Conservation (phyloP, 2,888 invertebrate species). For the Spisula solida region DNA sequence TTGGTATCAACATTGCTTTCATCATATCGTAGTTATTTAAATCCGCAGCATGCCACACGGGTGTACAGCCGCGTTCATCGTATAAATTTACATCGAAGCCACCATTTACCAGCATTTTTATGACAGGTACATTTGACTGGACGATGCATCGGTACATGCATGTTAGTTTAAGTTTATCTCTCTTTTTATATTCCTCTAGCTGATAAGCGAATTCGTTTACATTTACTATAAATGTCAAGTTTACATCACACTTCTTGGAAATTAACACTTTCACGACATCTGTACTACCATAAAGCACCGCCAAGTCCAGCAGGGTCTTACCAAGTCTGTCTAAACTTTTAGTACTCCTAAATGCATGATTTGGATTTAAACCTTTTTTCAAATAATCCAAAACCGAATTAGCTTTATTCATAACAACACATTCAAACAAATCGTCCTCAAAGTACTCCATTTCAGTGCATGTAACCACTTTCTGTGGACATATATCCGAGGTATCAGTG, state of each 20-base stretch:
- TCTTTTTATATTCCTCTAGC: conserved; percentile 73
- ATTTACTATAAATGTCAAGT: conserved; percentile 78
- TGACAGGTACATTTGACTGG: conserved; percentile 74
- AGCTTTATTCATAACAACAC: conserved; percentile 70
- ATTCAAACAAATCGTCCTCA: conserved; percentile 77
- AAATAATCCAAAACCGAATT: conserved; percentile 72
- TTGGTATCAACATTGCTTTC: conserved; percentile 73
- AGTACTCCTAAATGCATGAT: conserved; percentile 79
- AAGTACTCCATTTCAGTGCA: conserved; percentile 78
- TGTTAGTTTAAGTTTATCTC: conserved; percentile 77
- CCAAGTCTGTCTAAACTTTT: conserved; percentile 75
- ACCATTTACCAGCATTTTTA: conserved; percentile 76
- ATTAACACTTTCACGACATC: conserved; percentile 74
- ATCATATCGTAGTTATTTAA: conserved; percentile 80
- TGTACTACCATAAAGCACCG: conserved; percentile 71
- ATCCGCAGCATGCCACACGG: conserved; percentile 82
- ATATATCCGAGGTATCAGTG: background rate
- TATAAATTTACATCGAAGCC: conserved; percentile 81
- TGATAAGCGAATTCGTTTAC: conserved; percentile 73
- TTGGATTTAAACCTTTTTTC: conserved; percentile 74
- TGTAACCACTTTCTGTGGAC: conserved; percentile 45
- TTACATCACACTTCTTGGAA: conserved; percentile 74
- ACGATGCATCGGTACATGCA: conserved; percentile 79
- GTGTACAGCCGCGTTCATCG: conserved; percentile 80
- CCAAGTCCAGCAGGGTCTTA: conserved; percentile 78